These are phyloP conservation scores for Drosophila funebris DNA, from an alignment of 1,140 invertebrate species.

Conservation along the genomic window DNA sequence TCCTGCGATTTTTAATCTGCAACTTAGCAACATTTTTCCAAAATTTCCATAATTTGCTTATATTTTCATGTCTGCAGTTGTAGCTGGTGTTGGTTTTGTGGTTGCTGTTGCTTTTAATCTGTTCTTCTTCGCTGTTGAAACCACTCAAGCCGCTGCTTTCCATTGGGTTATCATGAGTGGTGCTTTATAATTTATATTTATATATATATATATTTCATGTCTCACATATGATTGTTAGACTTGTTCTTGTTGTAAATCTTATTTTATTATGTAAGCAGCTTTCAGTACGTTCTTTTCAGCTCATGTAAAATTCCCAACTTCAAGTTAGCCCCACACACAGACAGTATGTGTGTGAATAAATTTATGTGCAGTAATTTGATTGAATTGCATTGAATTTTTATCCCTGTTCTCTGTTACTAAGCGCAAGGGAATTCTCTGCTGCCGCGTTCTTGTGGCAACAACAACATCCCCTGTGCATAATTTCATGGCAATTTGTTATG, in stretches of 20 bases:
- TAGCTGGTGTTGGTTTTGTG: no score
- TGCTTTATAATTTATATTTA: constrained; percentile 41
- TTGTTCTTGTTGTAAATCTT: constrained; percentile 32
- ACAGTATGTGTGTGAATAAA: neutral
- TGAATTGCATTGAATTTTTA: constrained; percentile 37
- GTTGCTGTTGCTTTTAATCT: constrained; percentile 1
- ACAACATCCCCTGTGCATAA: constrained; percentile 12
- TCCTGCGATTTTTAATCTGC: no score
- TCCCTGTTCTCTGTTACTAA: constrained; percentile 2
- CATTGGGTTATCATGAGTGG: neutral
- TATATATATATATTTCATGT: constrained; percentile 6
- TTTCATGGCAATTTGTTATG: constrained; percentile 45
- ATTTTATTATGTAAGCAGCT: constrained; percentile 60
- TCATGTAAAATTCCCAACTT: constrained; percentile 19
- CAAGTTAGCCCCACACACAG: neutral
- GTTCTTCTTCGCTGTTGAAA: neutral
- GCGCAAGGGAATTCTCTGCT: neutral
- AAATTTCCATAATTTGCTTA: constrained; percentile 4
- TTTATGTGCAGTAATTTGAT: constrained; percentile 35
- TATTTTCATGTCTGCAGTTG: neutral
- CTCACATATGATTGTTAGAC: neutral
- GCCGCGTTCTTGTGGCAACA: neutral
- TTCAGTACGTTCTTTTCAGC: constrained; percentile 25
- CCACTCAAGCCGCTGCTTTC: neutral
- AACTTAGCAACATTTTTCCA: no score